A percentile compares a stretch with the other conserved stretches of the same genome.
These are phyloP conservation scores for Oscheius sp. DNA, from an alignment of 2,888 invertebrate genomes.

Conservation along the genomic window DNA sequence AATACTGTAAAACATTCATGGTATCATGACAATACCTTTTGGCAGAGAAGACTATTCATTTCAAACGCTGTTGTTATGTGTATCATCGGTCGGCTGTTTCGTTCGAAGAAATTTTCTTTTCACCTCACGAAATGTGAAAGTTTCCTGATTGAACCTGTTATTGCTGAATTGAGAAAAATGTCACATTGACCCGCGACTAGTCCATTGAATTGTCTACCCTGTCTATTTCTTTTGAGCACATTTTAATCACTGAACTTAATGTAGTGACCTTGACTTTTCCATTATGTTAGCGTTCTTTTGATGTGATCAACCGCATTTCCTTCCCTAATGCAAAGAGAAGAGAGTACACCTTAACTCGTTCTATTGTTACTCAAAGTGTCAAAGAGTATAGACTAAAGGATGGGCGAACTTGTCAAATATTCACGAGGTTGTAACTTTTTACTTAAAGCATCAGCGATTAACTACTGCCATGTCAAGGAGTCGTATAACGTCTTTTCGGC, in stretches of 20 bases:
- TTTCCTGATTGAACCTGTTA: slow-evolving; percentile 18
- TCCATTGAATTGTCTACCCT: no score
- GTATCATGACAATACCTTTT: no score
- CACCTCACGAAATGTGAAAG: background rate
- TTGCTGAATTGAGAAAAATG: slow-evolving; percentile 15
- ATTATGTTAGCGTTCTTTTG: background rate
- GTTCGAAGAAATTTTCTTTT: background rate
- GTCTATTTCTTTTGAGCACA: background rate
- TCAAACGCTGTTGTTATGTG: background rate
- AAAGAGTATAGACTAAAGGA: background rate
- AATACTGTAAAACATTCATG: no score
- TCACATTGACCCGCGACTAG: background rate
- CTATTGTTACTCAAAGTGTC: background rate
- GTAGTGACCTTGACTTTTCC: background rate
- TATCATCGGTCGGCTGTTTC: background rate
- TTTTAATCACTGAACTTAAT: background rate
- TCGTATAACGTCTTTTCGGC: slow-evolving; percentile 12
- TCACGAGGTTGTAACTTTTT: background rate
- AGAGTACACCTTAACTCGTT: slow-evolving; percentile 15
- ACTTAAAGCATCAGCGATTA: slow-evolving; percentile 12
- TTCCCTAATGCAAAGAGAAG: background rate
- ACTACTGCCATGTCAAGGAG: slow-evolving; percentile 9
- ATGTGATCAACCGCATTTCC: slow-evolving; percentile 8
- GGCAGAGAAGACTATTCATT: no score
- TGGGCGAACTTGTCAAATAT: background rate